Conservation (phyloP, 1,140 invertebrate genomes). For the Hypsibius dujardini region DNA sequence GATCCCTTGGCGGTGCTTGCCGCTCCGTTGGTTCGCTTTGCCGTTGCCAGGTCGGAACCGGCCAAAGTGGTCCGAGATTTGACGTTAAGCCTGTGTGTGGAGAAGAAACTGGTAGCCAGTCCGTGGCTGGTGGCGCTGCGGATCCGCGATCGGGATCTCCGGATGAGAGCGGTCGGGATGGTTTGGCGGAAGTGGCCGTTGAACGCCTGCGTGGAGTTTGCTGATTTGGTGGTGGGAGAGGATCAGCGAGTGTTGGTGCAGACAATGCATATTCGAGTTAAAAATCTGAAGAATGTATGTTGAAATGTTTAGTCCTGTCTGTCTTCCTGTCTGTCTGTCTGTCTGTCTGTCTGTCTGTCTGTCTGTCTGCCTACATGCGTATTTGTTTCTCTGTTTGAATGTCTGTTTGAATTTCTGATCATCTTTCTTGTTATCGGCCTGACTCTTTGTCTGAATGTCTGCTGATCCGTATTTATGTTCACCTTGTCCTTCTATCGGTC, state of each 20-base stretch:
- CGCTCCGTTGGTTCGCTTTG: background rate
- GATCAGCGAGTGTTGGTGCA: background rate
- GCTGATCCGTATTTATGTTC: too few species aligned
- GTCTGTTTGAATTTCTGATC: too few species aligned
- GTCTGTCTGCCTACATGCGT: too few species aligned
- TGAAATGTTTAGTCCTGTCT: background rate
- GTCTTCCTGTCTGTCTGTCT: too few species aligned
- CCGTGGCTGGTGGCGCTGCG: background rate
- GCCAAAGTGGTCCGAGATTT: background rate
- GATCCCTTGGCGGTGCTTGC: background rate
- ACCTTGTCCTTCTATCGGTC: too few species aligned
- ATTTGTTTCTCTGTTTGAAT: too few species aligned
- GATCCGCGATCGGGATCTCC: background rate
- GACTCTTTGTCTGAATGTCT: too few species aligned
- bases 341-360: too few species aligned
- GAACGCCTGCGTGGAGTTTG: background rate
- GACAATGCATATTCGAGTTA: background rate
- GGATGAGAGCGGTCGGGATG: background rate
- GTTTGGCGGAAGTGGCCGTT: conserved; percentile 1
- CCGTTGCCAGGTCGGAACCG: background rate
- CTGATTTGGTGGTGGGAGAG: background rate
- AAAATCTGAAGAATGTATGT: conserved; percentile 1
- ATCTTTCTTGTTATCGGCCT: too few species aligned
- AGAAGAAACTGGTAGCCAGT: conserved; percentile 1
- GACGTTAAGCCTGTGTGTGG: background rate